These are phyloP conservation scores for Ypsolopha sequella DNA, from an alignment of 2,888 invertebrate genomes.

Conservation along the genomic window DNA sequence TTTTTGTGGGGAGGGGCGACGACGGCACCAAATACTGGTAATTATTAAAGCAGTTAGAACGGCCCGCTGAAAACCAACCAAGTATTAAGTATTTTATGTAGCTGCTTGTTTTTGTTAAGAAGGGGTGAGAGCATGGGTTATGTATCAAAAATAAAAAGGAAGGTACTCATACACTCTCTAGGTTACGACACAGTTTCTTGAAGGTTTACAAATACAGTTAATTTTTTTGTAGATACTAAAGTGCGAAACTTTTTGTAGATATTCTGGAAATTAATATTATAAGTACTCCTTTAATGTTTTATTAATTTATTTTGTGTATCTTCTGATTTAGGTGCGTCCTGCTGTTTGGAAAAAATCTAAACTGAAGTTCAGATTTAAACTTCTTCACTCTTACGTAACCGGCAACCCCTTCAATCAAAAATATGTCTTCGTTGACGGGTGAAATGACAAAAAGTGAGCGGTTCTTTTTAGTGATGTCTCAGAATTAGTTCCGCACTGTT, in stretches of 20 bases:
- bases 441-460: conserved; percentile 33
- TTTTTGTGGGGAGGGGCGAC: too few relatives aligned
- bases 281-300: too few relatives aligned
- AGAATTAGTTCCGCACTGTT: conserved; percentile 64
- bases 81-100: conserved; percentile 10
- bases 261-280: too few relatives aligned
- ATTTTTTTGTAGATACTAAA: too few relatives aligned
- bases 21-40: not conserved
- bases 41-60: conserved; percentile 2
- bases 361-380: too few relatives aligned
- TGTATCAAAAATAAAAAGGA: too few relatives aligned
- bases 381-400: not conserved
- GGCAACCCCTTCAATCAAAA: conserved; percentile 16
- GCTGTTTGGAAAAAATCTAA: not conserved
- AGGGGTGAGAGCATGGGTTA: not conserved
- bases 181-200: too few relatives aligned
- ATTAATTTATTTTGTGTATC: too few relatives aligned
- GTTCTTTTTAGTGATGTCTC: conserved; percentile 30
- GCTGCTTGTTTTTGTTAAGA: conserved; percentile 4
- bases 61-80: conserved; percentile 20
- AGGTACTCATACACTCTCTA: too few relatives aligned
- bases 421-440: conserved; percentile 30
- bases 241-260: too few relatives aligned
- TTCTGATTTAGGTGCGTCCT: too few relatives aligned
- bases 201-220: too few relatives aligned